Evolutionary conservation across 2,113 vertebrate genomes (phyloP), one percentile per base, ranked within the genome.

Genomic region (Tauraco erythrolophus): DNA sequence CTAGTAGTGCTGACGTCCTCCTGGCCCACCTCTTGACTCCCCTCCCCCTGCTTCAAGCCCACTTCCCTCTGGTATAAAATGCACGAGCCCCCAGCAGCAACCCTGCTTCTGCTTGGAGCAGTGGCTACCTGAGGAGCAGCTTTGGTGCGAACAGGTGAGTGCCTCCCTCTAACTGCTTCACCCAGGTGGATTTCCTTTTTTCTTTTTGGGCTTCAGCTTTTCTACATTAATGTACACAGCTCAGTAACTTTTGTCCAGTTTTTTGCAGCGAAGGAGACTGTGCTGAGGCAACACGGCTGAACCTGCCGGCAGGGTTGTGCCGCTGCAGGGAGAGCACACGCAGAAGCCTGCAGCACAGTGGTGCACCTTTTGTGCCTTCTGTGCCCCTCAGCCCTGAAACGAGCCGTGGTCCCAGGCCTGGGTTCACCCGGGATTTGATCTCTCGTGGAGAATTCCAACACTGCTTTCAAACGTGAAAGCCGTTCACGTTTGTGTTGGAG

Each of bases 91-190:
- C 88, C 43, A 51, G 79, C 72, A 87, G 76, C 80, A 45, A 74
- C 84, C 84, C 81, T 68, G 72, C 48, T 91, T 94, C 77, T 87
- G 30, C 74, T 62, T 16, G 66, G 93, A 93, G 89, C 82, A 53
- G 88, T 19, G 1, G 33, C 65, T 35, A 80, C 72, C 71, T 46
- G 79, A 69, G 65, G 69, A 95, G 33, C 83, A 84, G 72, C 87
- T 84, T 71, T 50, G 35, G 83, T 68, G 88, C 51, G 43, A 60
- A 30, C 70, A 92, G 96, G 97, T 98, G 94, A 97, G 97, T 97
- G 77, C 50, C 41, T 89, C 45, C 19, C 17, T 23, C 41, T 41
- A 5, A 21, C 71, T 56, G 56, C 64, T 69, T 82, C 72, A 43
- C 57, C 0, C n/a, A n/a, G 19, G 28, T 60, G 37, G 41, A 41